Evolutionary conservation across 2,888 invertebrate species (phyloP), one percentile per base, ranked within the genome.

Genomic region (Spisula solida): DNA sequence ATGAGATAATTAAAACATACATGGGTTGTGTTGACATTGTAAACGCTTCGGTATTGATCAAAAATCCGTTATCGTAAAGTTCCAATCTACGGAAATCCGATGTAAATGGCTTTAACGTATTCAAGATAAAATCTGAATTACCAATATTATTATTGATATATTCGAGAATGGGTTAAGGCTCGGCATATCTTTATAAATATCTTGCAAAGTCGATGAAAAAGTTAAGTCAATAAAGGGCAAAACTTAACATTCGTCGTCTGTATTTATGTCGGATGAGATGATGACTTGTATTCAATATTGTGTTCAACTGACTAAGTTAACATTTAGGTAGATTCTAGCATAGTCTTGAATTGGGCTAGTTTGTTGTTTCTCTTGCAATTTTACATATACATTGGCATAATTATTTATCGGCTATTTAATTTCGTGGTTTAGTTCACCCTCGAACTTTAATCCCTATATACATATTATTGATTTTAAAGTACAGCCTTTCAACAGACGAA

Each of bases 81-180:
- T 25, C 47, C 48, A 25, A 80, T 47, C 47, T 25, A 20, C 47
- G 34, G 29, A 80, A 47, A 80, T 51, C 47, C 51, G 29, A 25
- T 34, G 25, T 80, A 51, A 48, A 34, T 34, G 20, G 31, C 48
- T 47, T 51, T 48, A 47, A 80, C 34, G 25, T 25, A n/a, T 51
- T 75, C 48, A 20, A 48, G 66, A 66, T 70, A 55, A 82, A 79
- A 87, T 87, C 87, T 79, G 48, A 47, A 55, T 12, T 56, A 82
- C 82, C 79, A 87, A 87, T 87, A 87, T 87, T 82, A 56, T 56
- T 82, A 82, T 87, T 87, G 82, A 82, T 60, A 82, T 83, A 60
- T 80, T 29, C 34, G 55, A 48, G 51, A 51, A 51, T 85, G 31
- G n/a, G 41, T 75, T 79, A 79, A 79, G 85, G 85, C 85, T 79